A percentile compares a stretch with the other conserved stretches of the same genome.
Evolutionary conservation across 2,888 invertebrate species (phyloP).

Genomic region (Thymelicus lineola): DNA sequence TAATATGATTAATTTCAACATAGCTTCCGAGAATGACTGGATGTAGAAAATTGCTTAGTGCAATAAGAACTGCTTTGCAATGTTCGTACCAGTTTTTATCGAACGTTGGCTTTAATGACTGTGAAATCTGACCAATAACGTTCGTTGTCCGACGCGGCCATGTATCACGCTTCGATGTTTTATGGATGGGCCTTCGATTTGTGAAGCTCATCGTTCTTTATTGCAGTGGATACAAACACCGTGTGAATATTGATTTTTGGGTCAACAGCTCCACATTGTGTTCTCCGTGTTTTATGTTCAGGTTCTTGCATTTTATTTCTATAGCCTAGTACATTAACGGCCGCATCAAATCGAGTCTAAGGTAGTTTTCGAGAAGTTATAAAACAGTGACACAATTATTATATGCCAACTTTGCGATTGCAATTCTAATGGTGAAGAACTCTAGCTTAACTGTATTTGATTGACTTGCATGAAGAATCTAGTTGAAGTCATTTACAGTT

Average conservation of each 20-base stretch:
- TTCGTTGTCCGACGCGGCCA: conserved; percentile 47
- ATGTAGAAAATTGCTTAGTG: conserved; percentile 24
- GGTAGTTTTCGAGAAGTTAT: conserved; percentile 23
- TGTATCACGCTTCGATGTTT: conserved; percentile 66
- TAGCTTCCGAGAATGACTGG: conserved; percentile 28
- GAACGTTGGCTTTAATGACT: conserved; percentile 34
- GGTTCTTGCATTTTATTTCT: conserved; percentile 58
- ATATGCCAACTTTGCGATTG: conserved; percentile 25
- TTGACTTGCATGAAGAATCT: conserved; percentile 36
- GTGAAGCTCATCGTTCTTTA: conserved; percentile 75
- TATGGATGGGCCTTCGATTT: conserved; percentile 78
- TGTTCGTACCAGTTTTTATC: conserved; percentile 30
- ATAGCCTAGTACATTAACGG: conserved; percentile 50
- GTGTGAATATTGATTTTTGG: conserved; percentile 82
- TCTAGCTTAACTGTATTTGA: conserved; percentile 35
- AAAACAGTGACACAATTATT: conserved; percentile 40
- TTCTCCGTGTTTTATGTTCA: conserved; percentile 56
- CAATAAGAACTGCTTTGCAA: conserved; percentile 27
- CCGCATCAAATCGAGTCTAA: conserved; percentile 57
- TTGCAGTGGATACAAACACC: conserved; percentile 56
- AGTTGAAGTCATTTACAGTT: conserved; percentile 28
- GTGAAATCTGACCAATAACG: conserved; percentile 40
- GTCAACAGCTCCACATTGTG: conserved; percentile 75
- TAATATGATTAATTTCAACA: conserved; percentile 10
- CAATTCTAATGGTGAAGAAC: conserved; percentile 20